phyloP scores from a whole-genome alignment of 2,113 vertebrate species.

The Accipiter cooperii region DNA sequence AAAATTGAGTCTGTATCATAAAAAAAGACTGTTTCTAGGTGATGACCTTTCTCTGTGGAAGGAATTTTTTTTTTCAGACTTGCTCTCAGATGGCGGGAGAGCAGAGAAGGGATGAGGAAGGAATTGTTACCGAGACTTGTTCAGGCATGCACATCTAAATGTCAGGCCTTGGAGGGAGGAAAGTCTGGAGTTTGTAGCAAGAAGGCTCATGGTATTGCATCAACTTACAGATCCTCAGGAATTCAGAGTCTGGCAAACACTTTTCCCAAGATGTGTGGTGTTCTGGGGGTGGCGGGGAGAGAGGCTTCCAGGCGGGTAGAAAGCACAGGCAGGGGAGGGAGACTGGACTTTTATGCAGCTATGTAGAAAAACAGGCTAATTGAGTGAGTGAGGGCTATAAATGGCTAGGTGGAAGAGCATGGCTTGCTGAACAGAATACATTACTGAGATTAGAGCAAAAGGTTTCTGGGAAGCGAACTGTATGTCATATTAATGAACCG shows the following conservation, averaged over 20 bases:
- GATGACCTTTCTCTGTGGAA: not conserved
- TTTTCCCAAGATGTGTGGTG: not conserved
- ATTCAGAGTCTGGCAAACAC: not conserved
- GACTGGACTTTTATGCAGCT: not conserved
- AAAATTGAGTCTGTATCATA: not conserved
- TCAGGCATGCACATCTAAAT: conserved; percentile 19
- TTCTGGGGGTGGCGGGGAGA: not conserved
- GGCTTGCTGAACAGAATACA: not conserved
- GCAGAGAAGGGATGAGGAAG: not conserved
- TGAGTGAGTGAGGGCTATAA: not conserved
- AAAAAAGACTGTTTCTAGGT: not conserved
- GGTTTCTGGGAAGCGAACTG: not conserved
- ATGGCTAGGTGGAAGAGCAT: not conserved
- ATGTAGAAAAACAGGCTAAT: not conserved
- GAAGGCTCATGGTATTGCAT: not conserved
- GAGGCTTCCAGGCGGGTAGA: not conserved
- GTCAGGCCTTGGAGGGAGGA: conserved; percentile 24
- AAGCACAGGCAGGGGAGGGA: not conserved
- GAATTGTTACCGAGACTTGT: not conserved
- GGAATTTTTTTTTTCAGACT: not conserved
- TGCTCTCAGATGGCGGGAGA: not conserved
- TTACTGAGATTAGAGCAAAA: not conserved
- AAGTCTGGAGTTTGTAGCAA: conserved; percentile 3
- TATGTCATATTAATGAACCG: not conserved
- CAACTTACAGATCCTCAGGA: not conserved